Percentiles rank a stretch among this genome's conserved stretches.
Conservation (phyloP, 2,113 vertebrate species). For the Elephas maximus region DNA sequence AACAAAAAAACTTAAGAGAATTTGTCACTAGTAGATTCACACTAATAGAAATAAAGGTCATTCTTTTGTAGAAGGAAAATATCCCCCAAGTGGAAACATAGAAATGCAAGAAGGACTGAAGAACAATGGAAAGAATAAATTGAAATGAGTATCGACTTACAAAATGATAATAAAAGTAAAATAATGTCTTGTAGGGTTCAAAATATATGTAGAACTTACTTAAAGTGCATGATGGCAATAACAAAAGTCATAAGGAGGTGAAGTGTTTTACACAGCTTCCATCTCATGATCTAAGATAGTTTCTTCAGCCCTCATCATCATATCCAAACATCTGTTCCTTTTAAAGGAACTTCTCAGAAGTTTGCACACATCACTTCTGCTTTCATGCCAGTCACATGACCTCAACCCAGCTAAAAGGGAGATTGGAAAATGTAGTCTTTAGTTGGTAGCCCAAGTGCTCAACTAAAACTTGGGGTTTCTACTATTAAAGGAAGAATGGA, state of each 20-base stretch:
- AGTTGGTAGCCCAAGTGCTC: not conserved
- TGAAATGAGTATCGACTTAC: not conserved
- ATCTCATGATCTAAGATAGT: not conserved
- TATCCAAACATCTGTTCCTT: not conserved
- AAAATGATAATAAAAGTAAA: not conserved
- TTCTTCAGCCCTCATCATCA: not conserved
- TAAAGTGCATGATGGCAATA: not conserved
- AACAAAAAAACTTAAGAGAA: too few relatives aligned
- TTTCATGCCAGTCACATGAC: not conserved
- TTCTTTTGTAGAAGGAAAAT: not conserved
- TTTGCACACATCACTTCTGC: not conserved
- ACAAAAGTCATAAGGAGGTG: not conserved
- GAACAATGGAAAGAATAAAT: not conserved
- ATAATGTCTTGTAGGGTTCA: not conserved
- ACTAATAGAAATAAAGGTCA: not conserved
- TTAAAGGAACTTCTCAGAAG: not conserved
- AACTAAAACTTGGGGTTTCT: not conserved
- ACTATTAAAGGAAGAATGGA: not conserved
- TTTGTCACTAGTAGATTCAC: not conserved
- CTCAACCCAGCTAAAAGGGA: not conserved
- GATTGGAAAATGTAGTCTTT: not conserved
- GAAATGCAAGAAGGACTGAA: not conserved
- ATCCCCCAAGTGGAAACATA: not conserved
- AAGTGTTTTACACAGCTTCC: not conserved
- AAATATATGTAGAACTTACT: not conserved